Evolutionary conservation across 2,888 invertebrate species (phyloP).

Genomic region (Amiota minor): DNA sequence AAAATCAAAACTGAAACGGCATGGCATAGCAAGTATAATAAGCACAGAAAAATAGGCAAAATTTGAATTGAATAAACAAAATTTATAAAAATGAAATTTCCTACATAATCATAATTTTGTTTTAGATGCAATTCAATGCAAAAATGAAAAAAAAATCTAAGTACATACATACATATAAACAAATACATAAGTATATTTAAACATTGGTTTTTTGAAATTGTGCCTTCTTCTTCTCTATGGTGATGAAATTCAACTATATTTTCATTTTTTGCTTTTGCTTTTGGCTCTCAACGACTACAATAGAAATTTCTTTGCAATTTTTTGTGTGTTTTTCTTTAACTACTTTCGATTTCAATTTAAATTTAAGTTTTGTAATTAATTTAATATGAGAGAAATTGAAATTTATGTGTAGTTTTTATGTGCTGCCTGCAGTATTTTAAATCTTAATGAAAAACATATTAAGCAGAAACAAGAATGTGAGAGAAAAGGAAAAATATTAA

Average conservation of each 20-base stretch:
- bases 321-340: constrained; percentile 8
- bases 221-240: constrained; percentile 9
- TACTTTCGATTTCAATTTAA: constrained; percentile 30
- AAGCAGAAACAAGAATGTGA: neutral
- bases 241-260: too few relatives aligned
- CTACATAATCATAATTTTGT: neutral
- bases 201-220: constrained; percentile 15
- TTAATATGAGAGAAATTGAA: constrained; percentile 40
- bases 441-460: constrained; percentile 11
- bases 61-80: too few relatives aligned
- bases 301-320: constrained; percentile 22
- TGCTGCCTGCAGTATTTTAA: constrained; percentile 36
- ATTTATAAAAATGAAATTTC: too few relatives aligned
- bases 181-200: neutral
- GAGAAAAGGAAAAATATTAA: neutral
- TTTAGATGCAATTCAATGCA: neutral
- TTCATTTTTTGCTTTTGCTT: too few relatives aligned
- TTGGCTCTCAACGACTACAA: too few relatives aligned
- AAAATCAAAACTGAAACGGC: constrained; percentile 29
- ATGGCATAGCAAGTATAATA: neutral
- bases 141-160: too few relatives aligned
- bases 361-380: constrained; percentile 61
- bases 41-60: neutral
- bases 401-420: constrained; percentile 40
- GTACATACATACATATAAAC: too few relatives aligned